Percentiles rank a stretch among this genome's conserved stretches.
Evolutionary conservation across 2,113 vertebrate genomes (phyloP).

Genomic region (Lycocorax pyrrhopterus): DNA sequence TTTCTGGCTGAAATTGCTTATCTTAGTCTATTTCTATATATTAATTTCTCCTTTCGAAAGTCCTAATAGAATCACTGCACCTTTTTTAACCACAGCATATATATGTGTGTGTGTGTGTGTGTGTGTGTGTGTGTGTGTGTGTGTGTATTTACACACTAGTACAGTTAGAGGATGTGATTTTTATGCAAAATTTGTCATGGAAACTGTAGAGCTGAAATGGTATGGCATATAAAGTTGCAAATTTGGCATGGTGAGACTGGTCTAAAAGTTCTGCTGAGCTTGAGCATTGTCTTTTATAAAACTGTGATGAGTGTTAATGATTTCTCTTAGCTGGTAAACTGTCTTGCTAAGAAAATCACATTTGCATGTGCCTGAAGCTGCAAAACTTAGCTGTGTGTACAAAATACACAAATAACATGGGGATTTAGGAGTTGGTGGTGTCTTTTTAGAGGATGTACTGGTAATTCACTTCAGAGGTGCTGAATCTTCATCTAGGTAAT

Average conservation of each 20-base stretch:
- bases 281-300: not conserved
- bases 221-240: not conserved
- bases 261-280: not conserved
- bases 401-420: not conserved
- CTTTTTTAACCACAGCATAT: not conserved
- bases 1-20: not conserved
- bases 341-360: not conserved
- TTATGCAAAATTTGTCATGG: not conserved
- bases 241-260: not conserved
- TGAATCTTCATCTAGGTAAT: not conserved
- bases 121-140: no score
- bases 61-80: not conserved
- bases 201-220: not conserved
- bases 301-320: not conserved
- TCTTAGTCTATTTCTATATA: not conserved
- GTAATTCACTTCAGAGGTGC: not conserved
- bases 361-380: not conserved
- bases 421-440: not conserved
- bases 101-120: no score
- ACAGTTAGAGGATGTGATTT: not conserved
- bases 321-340: not conserved
- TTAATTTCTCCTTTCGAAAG: not conserved
- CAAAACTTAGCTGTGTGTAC: accelerated
- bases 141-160: not conserved
- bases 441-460: not conserved